phyloP scores from a whole-genome alignment of 2,888 invertebrate species.

The Escarpia spicata region DNA sequence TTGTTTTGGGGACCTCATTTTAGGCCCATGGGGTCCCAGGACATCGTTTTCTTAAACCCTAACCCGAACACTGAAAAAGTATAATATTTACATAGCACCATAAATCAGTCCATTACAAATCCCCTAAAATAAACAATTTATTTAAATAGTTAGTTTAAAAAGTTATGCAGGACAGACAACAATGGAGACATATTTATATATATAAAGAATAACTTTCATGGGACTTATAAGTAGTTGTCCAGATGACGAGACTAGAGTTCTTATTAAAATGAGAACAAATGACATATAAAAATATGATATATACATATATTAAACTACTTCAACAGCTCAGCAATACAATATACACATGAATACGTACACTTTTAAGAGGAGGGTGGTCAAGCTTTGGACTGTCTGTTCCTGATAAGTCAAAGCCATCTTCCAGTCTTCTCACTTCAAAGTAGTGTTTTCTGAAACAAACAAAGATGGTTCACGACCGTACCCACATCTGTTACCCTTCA shows the following conservation, averaged over 20 bases:
- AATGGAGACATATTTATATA: background rate
- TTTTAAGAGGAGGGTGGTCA: conserved; percentile 61
- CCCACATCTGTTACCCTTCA: background rate
- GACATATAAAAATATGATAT: background rate
- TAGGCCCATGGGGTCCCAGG: no score
- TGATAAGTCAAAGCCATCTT: conserved; percentile 64
- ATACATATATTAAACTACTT: background rate
- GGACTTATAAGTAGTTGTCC: no score
- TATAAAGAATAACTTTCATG: background rate
- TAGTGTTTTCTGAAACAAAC: conserved; percentile 59
- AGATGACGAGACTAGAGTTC: no score
- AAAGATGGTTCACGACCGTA: background rate
- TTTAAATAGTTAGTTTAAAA: no score
- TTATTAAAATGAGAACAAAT: no score
- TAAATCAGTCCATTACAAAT: no score
- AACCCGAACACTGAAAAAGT: no score
- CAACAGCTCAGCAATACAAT: background rate
- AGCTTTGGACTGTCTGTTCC: conserved; percentile 57
- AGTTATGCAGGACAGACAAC: no score
- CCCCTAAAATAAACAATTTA: no score
- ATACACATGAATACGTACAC: conserved; percentile 49
- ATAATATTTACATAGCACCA: no score
- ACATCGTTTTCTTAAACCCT: no score
- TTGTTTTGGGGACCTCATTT: no score
- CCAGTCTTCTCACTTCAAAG: conserved; percentile 61